Percentiles rank a stretch among this genome's conserved stretches.
These are phyloP conservation scores for Anoplophora glabripennis DNA, from an alignment of 1,140 invertebrate genomes.

Conservation along the genomic window DNA sequence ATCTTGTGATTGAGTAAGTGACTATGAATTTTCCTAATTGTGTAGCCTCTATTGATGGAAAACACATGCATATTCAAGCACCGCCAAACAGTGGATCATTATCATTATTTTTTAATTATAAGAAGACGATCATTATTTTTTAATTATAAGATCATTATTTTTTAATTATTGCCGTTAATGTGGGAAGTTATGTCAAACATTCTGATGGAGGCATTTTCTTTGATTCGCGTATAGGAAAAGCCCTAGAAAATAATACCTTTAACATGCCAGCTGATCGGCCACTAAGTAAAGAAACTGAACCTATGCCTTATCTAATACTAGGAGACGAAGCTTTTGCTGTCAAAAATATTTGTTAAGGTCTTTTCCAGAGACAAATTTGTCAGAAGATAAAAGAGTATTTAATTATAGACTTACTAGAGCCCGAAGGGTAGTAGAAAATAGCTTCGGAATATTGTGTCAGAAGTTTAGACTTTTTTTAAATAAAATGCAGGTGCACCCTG, in stretches of 20 bases:
- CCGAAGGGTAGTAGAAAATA: conserved; percentile 5
- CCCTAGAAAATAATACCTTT: conserved; percentile 20
- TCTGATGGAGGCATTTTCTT: conserved; percentile 36
- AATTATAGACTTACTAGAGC: conserved; percentile 6
- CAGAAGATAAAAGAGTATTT: conserved; percentile 12
- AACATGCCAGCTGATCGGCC: conserved; percentile 18
- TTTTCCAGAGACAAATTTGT: conserved; percentile 4
- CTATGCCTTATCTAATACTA: conserved; percentile 15
- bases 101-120: conserved; percentile 15
- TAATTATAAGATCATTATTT: conserved; percentile 17
- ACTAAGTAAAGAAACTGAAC: conserved; percentile 15
- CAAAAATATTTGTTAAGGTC: not conserved
- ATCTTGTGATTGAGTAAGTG: too few species aligned
- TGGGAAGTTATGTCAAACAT: conserved; percentile 42
- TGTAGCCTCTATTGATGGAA: conserved; percentile 10
- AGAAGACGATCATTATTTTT: conserved; percentile 16
- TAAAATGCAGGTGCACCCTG: not conserved
- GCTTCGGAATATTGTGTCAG: not conserved
- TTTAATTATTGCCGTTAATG: conserved; percentile 42
- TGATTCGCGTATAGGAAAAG: conserved; percentile 14
- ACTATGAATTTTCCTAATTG: conserved; percentile 22
- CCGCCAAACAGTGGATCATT: conserved; percentile 9
- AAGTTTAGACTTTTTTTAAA: conserved; percentile 10
- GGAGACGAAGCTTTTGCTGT: conserved; percentile 6
- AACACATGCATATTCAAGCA: conserved; percentile 1